Base-by-base conservation (phyloP, 1,140 invertebrate species). In the Bombus turneri region DNA sequence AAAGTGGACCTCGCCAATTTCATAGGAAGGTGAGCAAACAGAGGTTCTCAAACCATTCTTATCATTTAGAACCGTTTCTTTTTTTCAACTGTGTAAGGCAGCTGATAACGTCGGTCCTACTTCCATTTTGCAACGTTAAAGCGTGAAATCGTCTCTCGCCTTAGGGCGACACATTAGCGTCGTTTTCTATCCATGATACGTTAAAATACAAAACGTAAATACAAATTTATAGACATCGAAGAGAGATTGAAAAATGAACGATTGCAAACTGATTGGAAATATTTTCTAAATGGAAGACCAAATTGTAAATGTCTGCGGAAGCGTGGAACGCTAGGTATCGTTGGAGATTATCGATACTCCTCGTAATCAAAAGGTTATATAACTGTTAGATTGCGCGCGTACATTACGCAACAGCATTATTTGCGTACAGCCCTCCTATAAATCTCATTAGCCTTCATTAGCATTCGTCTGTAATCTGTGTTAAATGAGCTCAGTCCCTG, bases 1-100 rank as follows among this genome's bases (percentile, higher is more conserved):
- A 93, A 93, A 93, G 92, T 93, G 92, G 88, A 85, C 84, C 86
- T 90, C 87, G 84, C 88, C 92, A 93, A 93, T 93, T 93, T 92
- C 92, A 93, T 92, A 92, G 88, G 76, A 86, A 92, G 89, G 80
- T 91, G 91, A 93, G 90, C 92, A 92, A 92, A 90, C 90, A 92
- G 91, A 59, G 86, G 87, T 85, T 91, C 88, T 90, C 88, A 89
- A 90, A 74, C 69, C 53, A 18, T 62, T 15, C 57, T 59, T 41
- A 69, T 75, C 88, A 73, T 83, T 83, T 86, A 47, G 68, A 80
- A 68, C 62, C 74, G 66, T 81, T 47, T 62, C 75, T 34, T 84
- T 8, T 84, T 8, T 8, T 1, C 18, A 53, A 0, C 5, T 53
- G 18, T 18, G 18, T 53, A 53, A 53, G 18, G 18, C 47, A 28